Conservation (phyloP, 1,140 invertebrate species). For the Nautilus pompilius region DNA sequence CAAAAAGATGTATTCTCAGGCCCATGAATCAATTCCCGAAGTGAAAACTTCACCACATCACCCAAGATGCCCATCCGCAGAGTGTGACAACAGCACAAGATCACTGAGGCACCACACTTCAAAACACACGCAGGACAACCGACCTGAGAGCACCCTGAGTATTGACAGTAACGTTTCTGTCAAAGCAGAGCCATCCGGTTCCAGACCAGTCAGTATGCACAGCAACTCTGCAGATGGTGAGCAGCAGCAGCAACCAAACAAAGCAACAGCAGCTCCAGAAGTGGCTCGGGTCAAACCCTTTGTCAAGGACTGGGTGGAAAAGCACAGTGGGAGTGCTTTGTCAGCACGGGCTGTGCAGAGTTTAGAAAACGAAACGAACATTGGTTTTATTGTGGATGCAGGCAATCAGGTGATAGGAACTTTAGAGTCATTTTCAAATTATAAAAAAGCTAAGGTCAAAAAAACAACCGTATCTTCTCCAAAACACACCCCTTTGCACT, state of each 20-base stretch:
- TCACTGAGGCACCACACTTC: no score
- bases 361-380: slow-evolving; percentile 7
- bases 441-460: slow-evolving; percentile 22
- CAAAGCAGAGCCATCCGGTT: slow-evolving; percentile 30
- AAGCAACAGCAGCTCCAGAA: neutral
- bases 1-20: no score
- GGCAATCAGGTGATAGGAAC: slow-evolving; percentile 17
- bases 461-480: no score
- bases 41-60: no score
- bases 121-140: neutral
- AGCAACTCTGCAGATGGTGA: slow-evolving; percentile 21
- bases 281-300: slow-evolving; percentile 36
- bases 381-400: slow-evolving; percentile 18
- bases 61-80: no score
- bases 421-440: slow-evolving; percentile 19
- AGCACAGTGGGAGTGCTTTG: slow-evolving; percentile 34
- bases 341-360: neutral
- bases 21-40: no score
- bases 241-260: slow-evolving; percentile 12
- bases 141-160: slow-evolving; percentile 36
- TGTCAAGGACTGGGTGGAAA: slow-evolving; percentile 47
- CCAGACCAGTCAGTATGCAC: slow-evolving; percentile 32
- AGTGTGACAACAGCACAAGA: no score
- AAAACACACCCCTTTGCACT: slow-evolving; percentile 35
- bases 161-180: slow-evolving; percentile 34